Evolutionary conservation across 1,140 invertebrate genomes (phyloP), one percentile per base, ranked within the genome.

Genomic region (Cydia amplana): DNA sequence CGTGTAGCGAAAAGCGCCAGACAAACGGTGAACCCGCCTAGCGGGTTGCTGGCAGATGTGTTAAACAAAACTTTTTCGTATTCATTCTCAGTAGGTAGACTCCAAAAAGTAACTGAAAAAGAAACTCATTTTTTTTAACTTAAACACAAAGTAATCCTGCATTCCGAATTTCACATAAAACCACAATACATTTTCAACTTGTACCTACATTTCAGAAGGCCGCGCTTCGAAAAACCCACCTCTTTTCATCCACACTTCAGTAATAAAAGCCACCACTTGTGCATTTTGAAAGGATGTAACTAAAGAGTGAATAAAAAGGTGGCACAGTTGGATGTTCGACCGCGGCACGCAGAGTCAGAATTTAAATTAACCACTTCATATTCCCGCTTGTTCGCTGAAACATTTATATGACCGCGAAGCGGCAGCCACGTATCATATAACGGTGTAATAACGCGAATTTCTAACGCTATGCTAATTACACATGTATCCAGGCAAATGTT

Each of bases 351-450:
- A 78, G 76, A 81, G 80, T 74, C 80, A 83, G 85, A 88, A 88
- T 88, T 87, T 83, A 87, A 89, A 87, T 88, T 88, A 88, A 89
- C 82, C 82, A 82, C 81, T 85, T 85, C 83, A 87, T 87, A 87
- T 83, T 84, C 82, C 75, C 77, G 82, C 72, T 76, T 73, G 78
- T 73, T 77, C 78, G 77, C 78, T 85, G 78, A 87, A 87, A 87
- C 83, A 87, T 86, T 87, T 79, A 85, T 82, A 83, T 78, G 80
- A 77, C 78, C 79, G 78, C 77, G 78, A 72, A 74, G 79, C 65
- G 74, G 74, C 43, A 73, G 55, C 74, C 77, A 72, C 72, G 76
- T 73, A 74, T 64, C 76, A 46, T 49, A 63, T 73, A 63, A 74
- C 65, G 65, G 40, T 70, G 74, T 70, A 46, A 36, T 75, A 64